These are phyloP conservation scores for Mastigias papua DNA, from an alignment of 30 jellyfish, hydroid and myxozoan species.

Conservation along the genomic window DNA sequence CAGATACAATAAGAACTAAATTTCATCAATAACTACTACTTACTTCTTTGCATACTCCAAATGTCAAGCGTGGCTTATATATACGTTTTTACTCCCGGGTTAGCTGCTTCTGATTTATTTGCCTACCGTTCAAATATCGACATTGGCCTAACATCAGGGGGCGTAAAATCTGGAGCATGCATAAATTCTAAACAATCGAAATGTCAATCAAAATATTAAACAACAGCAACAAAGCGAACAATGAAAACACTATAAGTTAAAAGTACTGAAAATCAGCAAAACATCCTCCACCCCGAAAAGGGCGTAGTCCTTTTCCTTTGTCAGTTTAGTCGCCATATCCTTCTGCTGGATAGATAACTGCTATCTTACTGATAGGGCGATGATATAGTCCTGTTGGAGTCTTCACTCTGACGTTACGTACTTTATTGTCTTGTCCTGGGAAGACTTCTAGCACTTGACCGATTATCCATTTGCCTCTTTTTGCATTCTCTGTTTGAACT, in stretches of 20 bases:
- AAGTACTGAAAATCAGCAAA: no score
- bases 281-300: conserved; percentile 61
- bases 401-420: conserved; percentile 51
- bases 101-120: no score
- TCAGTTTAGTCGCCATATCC: conserved; percentile 4
- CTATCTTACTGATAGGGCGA: conserved; percentile 57
- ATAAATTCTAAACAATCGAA: no score
- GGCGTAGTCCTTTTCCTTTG: conserved; percentile 48
- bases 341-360: conserved; percentile 63
- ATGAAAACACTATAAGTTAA: background rate
- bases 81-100: no score
- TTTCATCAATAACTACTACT: no score
- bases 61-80: no score
- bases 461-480: conserved; percentile 50
- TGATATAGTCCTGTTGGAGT: conserved; percentile 49
- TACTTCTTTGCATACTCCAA: no score
- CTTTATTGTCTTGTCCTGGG: conserved; percentile 74
- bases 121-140: no score
- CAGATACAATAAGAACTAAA: no score
- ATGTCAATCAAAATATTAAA: no score
- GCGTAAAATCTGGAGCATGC: no score
- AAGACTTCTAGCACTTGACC: conserved; percentile 24
- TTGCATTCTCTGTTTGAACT: conserved; percentile 44
- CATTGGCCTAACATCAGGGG: no score
- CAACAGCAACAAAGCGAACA: background rate